Evolutionary conservation across 2,888 invertebrate genomes (phyloP).

Genomic region (Sminthurinus aureus): DNA sequence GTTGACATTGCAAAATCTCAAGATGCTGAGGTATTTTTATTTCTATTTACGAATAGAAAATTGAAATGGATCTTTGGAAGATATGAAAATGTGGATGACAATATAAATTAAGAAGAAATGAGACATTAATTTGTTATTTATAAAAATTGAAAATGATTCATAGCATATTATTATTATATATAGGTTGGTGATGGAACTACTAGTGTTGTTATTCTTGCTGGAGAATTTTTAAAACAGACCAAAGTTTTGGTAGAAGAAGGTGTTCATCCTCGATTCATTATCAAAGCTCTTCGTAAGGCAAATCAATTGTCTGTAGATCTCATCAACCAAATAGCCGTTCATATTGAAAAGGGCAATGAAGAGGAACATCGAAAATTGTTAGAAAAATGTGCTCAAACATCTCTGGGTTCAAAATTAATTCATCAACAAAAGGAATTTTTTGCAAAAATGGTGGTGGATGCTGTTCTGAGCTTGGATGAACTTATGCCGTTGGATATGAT

Average conservation of each 20-base stretch:
- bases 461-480: slow-evolving; percentile 88
- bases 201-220: slow-evolving; percentile 93
- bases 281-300: slow-evolving; percentile 83
- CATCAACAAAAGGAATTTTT: slow-evolving; percentile 96
- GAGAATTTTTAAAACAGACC: slow-evolving; percentile 92
- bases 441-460: slow-evolving; percentile 96
- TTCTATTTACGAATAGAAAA: neutral
- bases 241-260: slow-evolving; percentile 98
- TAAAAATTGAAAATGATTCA: too few relatives aligned
- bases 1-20: slow-evolving; percentile 99
- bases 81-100: too few relatives aligned
- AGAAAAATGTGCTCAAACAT: slow-evolving; percentile 92
- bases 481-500: slow-evolving; percentile 97
- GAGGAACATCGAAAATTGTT: slow-evolving; percentile 73
- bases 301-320: slow-evolving; percentile 81
- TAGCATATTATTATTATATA: slow-evolving; percentile 25
- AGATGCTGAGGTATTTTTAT: slow-evolving; percentile 84
- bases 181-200: slow-evolving; percentile 99
- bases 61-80: too few relatives aligned
- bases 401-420: slow-evolving; percentile 96
- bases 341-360: slow-evolving; percentile 64
- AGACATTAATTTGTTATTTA: too few relatives aligned
- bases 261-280: slow-evolving; percentile 91
- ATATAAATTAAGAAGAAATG: too few relatives aligned
- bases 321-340: slow-evolving; percentile 83